Evolutionary conservation across 2,113 vertebrate genomes (phyloP).

Genomic region (Pollachius pollachius): DNA sequence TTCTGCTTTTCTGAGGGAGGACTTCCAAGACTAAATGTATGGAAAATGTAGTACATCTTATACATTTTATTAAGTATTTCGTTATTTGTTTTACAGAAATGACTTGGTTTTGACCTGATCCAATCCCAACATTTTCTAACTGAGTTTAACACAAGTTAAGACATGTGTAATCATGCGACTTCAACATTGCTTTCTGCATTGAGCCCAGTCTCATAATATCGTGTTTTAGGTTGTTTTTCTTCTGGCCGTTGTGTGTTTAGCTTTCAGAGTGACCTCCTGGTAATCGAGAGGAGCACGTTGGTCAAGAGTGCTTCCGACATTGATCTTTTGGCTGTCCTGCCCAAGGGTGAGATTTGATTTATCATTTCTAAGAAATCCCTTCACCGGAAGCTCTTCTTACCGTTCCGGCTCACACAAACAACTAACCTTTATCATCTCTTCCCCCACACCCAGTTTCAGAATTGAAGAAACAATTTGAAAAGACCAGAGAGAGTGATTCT

Average conservation of each 20-base stretch:
- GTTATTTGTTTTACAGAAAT: no score
- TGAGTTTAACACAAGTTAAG: no score
- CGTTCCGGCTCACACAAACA: background rate
- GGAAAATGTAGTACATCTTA: no score
- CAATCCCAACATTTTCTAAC: no score
- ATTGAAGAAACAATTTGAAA: constrained; percentile 92
- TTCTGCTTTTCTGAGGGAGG: no score
- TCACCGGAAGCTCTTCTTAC: background rate
- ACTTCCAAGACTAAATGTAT: no score
- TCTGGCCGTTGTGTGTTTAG: constrained; percentile 58
- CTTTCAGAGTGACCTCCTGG: constrained; percentile 84
- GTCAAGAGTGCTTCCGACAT: constrained; percentile 79
- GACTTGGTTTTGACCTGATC: no score
- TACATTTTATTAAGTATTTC: no score
- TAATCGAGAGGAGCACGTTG: constrained; percentile 77
- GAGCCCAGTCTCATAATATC: no score
- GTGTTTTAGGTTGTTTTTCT: background rate
- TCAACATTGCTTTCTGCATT: no score
- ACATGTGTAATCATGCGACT: no score
- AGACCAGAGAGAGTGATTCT: constrained; percentile 67
- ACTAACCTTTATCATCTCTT: background rate
- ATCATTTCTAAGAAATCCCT: background rate
- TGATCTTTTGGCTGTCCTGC: constrained; percentile 81
- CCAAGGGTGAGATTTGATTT: constrained; percentile 80
- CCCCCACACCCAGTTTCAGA: constrained; percentile 84